Conservation (phyloP, 2,888 invertebrate genomes). For the Stenolophus ochropezus region DNA sequence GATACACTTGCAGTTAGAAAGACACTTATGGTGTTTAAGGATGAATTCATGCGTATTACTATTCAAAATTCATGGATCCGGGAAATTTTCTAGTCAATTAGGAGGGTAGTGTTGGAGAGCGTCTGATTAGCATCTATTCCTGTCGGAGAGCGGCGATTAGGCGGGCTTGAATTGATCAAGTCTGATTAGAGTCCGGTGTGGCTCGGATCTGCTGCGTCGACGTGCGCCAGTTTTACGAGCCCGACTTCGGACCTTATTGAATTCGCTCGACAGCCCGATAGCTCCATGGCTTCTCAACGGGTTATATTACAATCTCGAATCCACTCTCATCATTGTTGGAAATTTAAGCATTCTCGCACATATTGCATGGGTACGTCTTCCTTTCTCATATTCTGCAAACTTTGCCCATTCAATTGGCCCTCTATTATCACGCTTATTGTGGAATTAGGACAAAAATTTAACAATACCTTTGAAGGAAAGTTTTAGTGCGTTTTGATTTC, state of each 20-base stretch:
- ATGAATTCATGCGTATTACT: background rate
- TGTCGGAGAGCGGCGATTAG: slow-evolving; percentile 9
- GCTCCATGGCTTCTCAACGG: no score
- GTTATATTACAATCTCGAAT: slow-evolving; percentile 24
- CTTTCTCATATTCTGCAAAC: background rate
- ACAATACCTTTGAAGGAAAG: no score
- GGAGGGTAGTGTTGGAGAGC: background rate
- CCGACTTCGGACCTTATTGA: slow-evolving; percentile 52
- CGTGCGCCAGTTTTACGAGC: slow-evolving; percentile 42
- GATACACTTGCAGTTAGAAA: no score
- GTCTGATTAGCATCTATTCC: slow-evolving; percentile 30
- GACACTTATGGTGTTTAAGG: no score
- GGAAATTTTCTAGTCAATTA: slow-evolving; percentile 33
- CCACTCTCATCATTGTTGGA: slow-evolving; percentile 30
- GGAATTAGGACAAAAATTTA: no score
- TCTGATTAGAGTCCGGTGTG: slow-evolving; percentile 37
- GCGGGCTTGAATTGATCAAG: slow-evolving; percentile 40
- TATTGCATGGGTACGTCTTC: slow-evolving; percentile 6
- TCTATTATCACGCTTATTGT: no score
- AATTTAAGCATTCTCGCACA: slow-evolving; percentile 17
- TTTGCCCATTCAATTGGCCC: no score
- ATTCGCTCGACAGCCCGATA: no score
- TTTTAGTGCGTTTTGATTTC: no score
- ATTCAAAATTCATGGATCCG: slow-evolving; percentile 29
- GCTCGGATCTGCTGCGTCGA: background rate